Conservation (phyloP, 2,888 invertebrate species). For the Thyatira batis region DNA sequence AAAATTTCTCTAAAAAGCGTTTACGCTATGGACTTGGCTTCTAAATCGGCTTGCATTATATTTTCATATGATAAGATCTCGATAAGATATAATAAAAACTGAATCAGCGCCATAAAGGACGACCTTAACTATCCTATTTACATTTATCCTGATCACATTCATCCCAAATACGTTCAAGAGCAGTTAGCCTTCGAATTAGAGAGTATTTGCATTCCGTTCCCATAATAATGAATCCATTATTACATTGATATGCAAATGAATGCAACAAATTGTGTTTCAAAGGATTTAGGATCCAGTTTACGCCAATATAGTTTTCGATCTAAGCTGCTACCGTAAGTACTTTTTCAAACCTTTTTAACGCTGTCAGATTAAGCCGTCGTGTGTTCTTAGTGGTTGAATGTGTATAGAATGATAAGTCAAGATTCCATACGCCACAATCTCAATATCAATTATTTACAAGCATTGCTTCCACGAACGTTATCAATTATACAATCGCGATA, state of each 20-base stretch:
- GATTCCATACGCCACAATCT: neutral
- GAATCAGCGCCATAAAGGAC: neutral
- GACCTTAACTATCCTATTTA: neutral
- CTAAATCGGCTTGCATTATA: neutral
- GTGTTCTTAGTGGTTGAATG: neutral
- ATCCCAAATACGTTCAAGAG: slow-evolving; percentile 36
- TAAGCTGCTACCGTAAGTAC: slow-evolving; percentile 14
- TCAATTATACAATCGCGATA: neutral
- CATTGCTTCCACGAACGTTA: neutral
- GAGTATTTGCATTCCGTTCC: slow-evolving; percentile 57
- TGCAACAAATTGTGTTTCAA: slow-evolving; percentile 57
- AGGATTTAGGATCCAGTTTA: slow-evolving; percentile 52
- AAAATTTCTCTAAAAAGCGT: neutral
- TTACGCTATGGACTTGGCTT: neutral
- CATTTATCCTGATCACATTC: slow-evolving; percentile 21
- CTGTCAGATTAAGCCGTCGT: neutral
- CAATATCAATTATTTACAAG: neutral
- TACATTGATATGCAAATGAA: slow-evolving; percentile 63
- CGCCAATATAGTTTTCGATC: slow-evolving; percentile 30
- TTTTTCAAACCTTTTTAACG: slow-evolving; percentile 10
- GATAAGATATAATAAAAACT: too few relatives aligned
- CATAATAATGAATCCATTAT: slow-evolving; percentile 63
- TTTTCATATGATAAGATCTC: neutral
- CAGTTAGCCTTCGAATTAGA: slow-evolving; percentile 60
- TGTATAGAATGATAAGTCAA: neutral